Evolutionary conservation across 2,113 vertebrate species (phyloP).

Genomic region (Phyllostomus hastatus): DNA sequence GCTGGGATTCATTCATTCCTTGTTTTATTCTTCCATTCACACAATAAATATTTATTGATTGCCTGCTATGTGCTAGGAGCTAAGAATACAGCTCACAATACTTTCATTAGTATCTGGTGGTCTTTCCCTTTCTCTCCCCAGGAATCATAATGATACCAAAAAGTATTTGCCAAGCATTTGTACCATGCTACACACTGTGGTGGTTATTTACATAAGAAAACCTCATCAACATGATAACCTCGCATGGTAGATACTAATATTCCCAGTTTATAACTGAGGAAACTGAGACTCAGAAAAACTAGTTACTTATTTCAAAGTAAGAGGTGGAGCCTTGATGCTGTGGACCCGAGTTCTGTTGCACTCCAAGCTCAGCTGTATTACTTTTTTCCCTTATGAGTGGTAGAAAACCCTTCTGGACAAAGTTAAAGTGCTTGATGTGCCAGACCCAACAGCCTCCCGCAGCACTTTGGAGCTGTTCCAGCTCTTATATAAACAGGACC

Average conservation of each 20-base stretch:
- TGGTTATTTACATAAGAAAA: neutral
- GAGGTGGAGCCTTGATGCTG: neutral
- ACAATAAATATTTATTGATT: neutral
- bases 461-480: neutral
- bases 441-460: neutral
- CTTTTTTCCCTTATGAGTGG: neutral
- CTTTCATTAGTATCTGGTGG: neutral
- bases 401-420: neutral
- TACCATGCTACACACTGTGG: neutral
- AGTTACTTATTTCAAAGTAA: neutral
- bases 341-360: neutral
- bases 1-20: neutral
- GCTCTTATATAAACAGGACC: neutral
- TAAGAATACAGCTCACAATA: neutral
- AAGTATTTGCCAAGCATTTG: neutral
- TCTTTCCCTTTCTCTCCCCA: neutral
- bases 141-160: neutral
- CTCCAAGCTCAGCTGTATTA: neutral
- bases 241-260: neutral
- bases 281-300: neutral
- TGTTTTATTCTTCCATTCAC: neutral
- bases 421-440: neutral
- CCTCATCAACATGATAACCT: neutral
- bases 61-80: neutral
- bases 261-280: neutral